These are phyloP conservation scores for Thyatira batis DNA, from an alignment of 2,888 invertebrate genomes.

Conservation along the genomic window DNA sequence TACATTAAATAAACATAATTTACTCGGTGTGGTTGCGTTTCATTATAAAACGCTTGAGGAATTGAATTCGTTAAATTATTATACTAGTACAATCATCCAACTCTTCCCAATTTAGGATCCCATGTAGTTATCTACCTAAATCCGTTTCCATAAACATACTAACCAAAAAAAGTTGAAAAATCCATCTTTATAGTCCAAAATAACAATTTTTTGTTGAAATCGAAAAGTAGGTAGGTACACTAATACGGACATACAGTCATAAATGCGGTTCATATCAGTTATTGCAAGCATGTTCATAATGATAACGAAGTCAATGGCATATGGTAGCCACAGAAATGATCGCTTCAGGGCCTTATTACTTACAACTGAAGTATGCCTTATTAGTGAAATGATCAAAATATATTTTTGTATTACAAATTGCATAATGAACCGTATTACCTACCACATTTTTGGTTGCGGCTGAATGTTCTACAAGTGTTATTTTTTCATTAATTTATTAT, in stretches of 20 bases:
- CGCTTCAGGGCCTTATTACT: conserved; percentile 28
- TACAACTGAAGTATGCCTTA: conserved; percentile 14
- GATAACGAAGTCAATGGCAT: conserved; percentile 23
- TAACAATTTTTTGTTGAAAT: too few species aligned
- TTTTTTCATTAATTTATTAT: too few species aligned
- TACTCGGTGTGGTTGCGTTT: conserved; percentile 30
- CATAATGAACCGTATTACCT: too few species aligned
- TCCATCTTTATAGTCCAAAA: too few species aligned
- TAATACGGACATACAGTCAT: background rate
- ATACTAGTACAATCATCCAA: conserved; percentile 15
- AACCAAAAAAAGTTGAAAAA: too few species aligned
- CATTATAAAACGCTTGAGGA: conserved; percentile 27
- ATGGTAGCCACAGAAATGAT: conserved; percentile 29
- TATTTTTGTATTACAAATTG: too few species aligned
- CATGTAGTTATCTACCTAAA: too few species aligned
- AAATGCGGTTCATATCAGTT: background rate
- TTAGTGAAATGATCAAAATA: conserved; percentile 15
- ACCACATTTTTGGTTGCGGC: too few species aligned
- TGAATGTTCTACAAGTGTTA: too few species aligned
- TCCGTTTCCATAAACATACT: too few species aligned
- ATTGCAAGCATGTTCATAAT: background rate
- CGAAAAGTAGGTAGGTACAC: background rate
- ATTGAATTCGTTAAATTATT: conserved; percentile 33
- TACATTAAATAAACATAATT: conserved; percentile 39
- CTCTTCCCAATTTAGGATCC: too few species aligned